Evolutionary conservation across 1,140 invertebrate species (phyloP), one percentile per base, ranked within the genome.

Genomic region (Fopius arisanus): DNA sequence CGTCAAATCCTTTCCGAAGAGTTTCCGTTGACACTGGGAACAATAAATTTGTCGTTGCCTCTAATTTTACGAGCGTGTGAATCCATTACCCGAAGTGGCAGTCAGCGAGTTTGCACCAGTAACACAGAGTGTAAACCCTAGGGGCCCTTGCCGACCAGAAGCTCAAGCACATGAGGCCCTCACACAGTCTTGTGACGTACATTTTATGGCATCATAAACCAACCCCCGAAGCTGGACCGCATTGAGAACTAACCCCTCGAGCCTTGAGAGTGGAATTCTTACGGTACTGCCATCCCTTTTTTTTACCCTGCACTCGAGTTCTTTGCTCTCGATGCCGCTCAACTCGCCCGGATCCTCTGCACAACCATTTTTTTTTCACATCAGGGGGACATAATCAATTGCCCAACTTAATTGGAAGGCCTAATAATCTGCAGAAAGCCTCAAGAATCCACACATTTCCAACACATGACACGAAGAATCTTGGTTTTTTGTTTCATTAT

Each of bases 121-220:
- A 74, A 77, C 19, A 28, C 33, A 40, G 23, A 37, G 54, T 48
- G 71, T 43, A 48, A 68, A 67, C 51, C 51, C 68, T 59, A 43
- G 67, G 43, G 43, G 43, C 43, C 43, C 43, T 12, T n/a, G 16
- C 37, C 59, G 41, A 48, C 40, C 43, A 54, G 51, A 67, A 40
- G 28, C 65, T 75, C 74, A 75, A 75, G 68, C 76, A 77, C 78
- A 80, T 79, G 78, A 76, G 69, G 77, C 29, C 74, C 26, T 70
- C 76, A 76, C 67, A 75, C 75, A 78, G 74, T 83, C 84, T 83
- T 82, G 85, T 82, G 81, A 86, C 83, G 84, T 83, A 78, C 77
- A 77, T 88, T 77, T 88, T 87, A 88, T 87, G 81, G 79, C 86
- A 80, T 86, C 87, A 82, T 87, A 87, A 88, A 87, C 73, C 78